Evolutionary conservation across 2,888 invertebrate species (phyloP), one percentile per base, ranked within the genome.

Genomic region (Ypsolopha sequella): DNA sequence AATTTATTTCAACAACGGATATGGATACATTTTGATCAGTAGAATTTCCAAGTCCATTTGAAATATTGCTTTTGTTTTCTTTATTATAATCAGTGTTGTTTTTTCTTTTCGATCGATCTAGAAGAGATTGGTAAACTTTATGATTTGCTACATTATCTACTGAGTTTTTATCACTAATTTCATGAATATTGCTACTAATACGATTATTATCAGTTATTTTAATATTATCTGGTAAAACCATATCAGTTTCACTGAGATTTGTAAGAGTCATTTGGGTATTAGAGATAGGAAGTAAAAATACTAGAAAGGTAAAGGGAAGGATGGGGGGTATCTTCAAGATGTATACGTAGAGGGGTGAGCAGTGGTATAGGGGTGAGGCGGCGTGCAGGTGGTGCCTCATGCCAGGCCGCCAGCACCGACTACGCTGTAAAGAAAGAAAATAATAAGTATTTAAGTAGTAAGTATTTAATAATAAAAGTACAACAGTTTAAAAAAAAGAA

Each of bases 101-200:
- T 78, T 77, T 77, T 67, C 80, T 78, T 57, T 76, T 66, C 56
- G 76, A 76, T 54, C 81, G 74, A 54, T 80, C 67, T 34, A 80
- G 53, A 9, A 76, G 56, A 51, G 65, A 66, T 63, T 80, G 73
- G 51, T 78, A 76, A 58, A 66, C 63, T 61, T 65, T 72, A 38
- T 24, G 24, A 3, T 24, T 24, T 24, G 24, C 24, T 24, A 24
- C 24, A 24, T 24, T 24, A 24, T 24, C 4, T 24, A 24, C 24
- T 24, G 24, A 3, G 2, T 2, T 24, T 59, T 68, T 45, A 6
- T 10, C 24, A 24, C 10, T 34, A 11, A 34, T 34, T 6, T 6
- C 35, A n/a, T 45, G 10, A 45, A 48, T 7, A 47, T 36, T 13
- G 24, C 24, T 24, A 24, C 24, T 2, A 24, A 24, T 24, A 24